Percentiles rank a stretch among this genome's conserved stretches.
Evolutionary conservation across 2,888 invertebrate species (phyloP).

Genomic region (Ashinkailepas kermadecensis): DNA sequence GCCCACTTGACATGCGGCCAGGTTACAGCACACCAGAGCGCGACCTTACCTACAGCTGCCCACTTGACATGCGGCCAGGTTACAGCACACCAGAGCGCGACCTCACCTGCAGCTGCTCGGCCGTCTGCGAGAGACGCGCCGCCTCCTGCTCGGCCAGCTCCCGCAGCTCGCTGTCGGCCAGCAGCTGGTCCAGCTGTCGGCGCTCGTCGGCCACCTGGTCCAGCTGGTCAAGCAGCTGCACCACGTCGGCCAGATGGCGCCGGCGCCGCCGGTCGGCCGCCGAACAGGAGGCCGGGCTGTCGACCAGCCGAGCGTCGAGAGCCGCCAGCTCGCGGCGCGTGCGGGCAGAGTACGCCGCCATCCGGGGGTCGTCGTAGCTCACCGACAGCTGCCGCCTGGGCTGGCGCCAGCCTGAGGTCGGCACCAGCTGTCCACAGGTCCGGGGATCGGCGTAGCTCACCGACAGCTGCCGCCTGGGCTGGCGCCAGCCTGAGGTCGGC

Average conservation of each 20-base stretch:
- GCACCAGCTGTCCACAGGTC: no score
- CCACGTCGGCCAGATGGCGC: not conserved
- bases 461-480: no score
- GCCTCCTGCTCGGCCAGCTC: constrained; percentile 18
- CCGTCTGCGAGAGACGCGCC: not conserved
- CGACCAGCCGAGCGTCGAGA: not conserved
- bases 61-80: no score
- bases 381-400: not conserved
- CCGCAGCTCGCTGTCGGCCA: constrained; percentile 10
- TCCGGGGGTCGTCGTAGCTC: not conserved
- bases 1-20: no score
- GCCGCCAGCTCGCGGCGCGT: not conserved
- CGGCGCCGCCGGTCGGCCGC: not conserved
- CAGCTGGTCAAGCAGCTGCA: not conserved
- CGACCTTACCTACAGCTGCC: no score
- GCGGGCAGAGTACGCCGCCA: not conserved
- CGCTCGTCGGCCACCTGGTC: not conserved
- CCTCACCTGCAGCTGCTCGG: not conserved
- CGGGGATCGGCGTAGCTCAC: no score
- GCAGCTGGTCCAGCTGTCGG: constrained; percentile 15
- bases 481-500: no score
- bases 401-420: not conserved
- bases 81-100: no score
- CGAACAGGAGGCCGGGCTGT: not conserved
- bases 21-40: no score